Percentiles rank a stretch among this genome's conserved stretches.
These are phyloP conservation scores for Ranitomeya imitator DNA, from an alignment of 2,113 vertebrate genomes.

Conservation along the genomic window DNA sequence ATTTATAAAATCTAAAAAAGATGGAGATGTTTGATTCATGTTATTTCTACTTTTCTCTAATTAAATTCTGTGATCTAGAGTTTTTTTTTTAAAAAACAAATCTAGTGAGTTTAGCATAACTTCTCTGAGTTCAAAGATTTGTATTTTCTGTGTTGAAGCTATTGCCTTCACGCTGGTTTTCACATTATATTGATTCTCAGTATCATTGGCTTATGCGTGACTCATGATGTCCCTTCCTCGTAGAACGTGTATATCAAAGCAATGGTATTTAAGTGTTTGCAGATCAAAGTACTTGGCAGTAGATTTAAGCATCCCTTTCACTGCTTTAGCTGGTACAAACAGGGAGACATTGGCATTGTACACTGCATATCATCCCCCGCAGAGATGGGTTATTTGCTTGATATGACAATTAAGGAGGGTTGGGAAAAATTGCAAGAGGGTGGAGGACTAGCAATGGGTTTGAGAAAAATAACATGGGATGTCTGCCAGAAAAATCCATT, in stretches of 20 bases:
- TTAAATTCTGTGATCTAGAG: too few species aligned
- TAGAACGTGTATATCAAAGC: constrained; percentile 42
- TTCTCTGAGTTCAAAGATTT: background rate
- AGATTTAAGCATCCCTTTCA: constrained; percentile 35
- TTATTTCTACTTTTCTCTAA: too few species aligned
- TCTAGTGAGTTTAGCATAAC: background rate
- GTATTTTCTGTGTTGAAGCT: background rate
- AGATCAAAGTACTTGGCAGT: constrained; percentile 53
- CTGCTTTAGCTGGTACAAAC: constrained; percentile 37
- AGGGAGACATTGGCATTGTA: constrained; percentile 47
- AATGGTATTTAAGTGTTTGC: constrained; percentile 37
- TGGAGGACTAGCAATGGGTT: background rate
- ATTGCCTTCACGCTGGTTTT: background rate
- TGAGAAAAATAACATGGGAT: background rate
- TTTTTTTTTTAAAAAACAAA: background rate
- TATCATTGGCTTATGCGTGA: constrained; percentile 20
- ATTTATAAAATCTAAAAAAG: too few species aligned
- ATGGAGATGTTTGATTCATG: too few species aligned
- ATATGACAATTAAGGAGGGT: constrained; percentile 51
- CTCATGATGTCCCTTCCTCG: constrained; percentile 32
- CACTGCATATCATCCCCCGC: constrained; percentile 41
- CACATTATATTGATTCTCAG: background rate
- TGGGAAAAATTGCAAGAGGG: constrained; percentile 31
- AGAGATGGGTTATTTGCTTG: constrained; percentile 52
- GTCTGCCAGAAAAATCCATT: constrained; percentile 20